Percentiles rank a stretch among this genome's conserved stretches.
phyloP scores from a whole-genome alignment of 1,140 invertebrate species.

The Zaprionus davidi region DNA sequence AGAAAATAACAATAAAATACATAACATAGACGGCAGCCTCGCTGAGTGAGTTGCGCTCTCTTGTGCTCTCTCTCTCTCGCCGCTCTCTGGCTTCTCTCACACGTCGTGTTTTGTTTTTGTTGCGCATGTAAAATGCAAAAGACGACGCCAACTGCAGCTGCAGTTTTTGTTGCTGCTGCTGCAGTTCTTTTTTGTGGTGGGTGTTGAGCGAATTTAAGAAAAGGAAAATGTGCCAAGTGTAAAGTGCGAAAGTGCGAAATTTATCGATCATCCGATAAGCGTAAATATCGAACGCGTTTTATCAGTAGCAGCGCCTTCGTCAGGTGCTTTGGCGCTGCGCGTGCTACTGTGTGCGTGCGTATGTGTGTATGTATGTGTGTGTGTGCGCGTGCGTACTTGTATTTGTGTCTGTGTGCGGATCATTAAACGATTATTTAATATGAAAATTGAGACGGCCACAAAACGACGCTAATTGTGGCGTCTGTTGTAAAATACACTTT shows the following conservation, averaged over 20 bases:
- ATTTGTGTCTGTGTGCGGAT: conserved; percentile 48
- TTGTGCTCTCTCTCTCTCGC: conserved; percentile 40
- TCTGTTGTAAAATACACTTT: conserved; percentile 44
- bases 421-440: conserved; percentile 70
- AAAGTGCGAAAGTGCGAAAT: conserved; percentile 31
- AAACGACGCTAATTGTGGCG: conserved; percentile 53
- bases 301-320: conserved; percentile 35
- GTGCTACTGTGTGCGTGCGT: conserved; percentile 2
- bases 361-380: conserved; percentile 20
- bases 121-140: conserved; percentile 53
- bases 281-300: conserved; percentile 1
- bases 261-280: conserved; percentile 35
- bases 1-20: conserved; percentile 10
- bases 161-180: conserved; percentile 35
- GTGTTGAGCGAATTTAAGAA: conserved; percentile 25
- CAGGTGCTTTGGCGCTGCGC: conserved; percentile 25
- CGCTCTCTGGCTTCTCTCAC: conserved; percentile 5
- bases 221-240: conserved; percentile 44
- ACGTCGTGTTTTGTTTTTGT: conserved; percentile 34
- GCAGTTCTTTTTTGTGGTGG: conserved; percentile 41
- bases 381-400: not conserved
- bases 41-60: conserved; percentile 48
- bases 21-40: conserved; percentile 20
- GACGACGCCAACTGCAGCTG: conserved; percentile 36
- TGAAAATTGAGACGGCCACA: conserved; percentile 42